A percentile compares a stretch with the other conserved stretches of the same genome.
phyloP scores from a whole-genome alignment of 2,113 vertebrate genomes.

The Formicarius rufipectus region DNA sequence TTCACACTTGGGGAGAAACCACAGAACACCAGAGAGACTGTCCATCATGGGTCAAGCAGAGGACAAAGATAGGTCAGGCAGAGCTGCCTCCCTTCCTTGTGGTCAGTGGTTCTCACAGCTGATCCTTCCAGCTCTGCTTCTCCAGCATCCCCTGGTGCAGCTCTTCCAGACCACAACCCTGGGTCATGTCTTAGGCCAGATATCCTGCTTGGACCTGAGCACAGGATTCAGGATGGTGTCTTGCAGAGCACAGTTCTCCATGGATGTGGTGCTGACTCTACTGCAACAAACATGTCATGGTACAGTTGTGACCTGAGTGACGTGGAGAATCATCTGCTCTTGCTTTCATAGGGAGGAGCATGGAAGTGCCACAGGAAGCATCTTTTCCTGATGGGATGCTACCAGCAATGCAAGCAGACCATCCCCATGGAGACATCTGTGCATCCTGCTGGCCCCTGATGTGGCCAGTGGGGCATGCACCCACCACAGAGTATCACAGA shows the following conservation, averaged over 20 bases:
- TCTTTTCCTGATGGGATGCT: not conserved
- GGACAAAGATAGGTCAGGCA: not conserved
- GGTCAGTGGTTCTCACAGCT: not conserved
- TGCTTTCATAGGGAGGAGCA: not conserved
- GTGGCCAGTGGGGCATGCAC: not conserved
- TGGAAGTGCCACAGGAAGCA: not conserved
- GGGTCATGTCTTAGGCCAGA: not conserved
- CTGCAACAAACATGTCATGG: not conserved
- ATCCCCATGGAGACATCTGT: not conserved
- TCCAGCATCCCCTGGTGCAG: not conserved
- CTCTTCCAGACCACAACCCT: not conserved
- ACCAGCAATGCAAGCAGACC: not conserved
- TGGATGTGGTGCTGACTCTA: fast-evolving
- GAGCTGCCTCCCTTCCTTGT: not conserved
- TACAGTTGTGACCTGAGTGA: not conserved
- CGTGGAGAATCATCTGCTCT: not conserved
- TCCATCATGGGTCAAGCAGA: not conserved
- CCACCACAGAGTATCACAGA: not conserved
- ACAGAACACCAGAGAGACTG: not conserved
- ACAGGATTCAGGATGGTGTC: not conserved
- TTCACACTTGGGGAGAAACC: constrained; percentile 3
- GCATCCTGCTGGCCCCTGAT: not conserved
- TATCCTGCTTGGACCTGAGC: not conserved
- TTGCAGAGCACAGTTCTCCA: not conserved
- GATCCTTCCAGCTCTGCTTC: not conserved